Evolutionary conservation across 2,888 invertebrate genomes (phyloP).

Genomic region (Mimumesa dahlbomi): DNA sequence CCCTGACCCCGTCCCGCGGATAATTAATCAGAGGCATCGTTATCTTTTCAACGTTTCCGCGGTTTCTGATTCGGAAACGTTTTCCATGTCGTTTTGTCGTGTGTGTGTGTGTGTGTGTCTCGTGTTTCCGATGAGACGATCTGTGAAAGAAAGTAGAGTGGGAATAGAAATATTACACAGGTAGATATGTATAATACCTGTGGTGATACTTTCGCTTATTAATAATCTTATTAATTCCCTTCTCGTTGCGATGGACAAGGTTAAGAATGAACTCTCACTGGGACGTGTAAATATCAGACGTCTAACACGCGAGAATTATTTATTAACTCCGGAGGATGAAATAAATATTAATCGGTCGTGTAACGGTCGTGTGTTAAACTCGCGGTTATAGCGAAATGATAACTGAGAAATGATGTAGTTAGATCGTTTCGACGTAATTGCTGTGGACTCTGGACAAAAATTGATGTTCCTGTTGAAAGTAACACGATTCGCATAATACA

Average conservation of each 20-base stretch:
- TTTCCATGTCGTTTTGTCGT: too few relatives aligned
- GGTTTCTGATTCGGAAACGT: background rate
- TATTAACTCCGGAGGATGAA: background rate
- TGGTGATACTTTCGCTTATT: conserved; percentile 47
- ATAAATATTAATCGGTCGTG: conserved; percentile 14
- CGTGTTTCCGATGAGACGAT: background rate
- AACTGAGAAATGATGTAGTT: too few relatives aligned
- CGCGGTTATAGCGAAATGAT: too few relatives aligned
- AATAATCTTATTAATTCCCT: conserved; percentile 46
- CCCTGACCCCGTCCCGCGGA: conserved; percentile 38
- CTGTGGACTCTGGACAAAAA: too few relatives aligned
- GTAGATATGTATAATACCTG: background rate
- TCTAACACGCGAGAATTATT: conserved; percentile 18
- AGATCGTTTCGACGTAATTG: too few relatives aligned
- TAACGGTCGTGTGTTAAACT: too few relatives aligned
- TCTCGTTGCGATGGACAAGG: conserved; percentile 18
- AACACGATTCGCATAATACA: too few relatives aligned
- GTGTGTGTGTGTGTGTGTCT: background rate
- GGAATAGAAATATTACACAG: background rate
- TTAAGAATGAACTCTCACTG: conserved; percentile 11
- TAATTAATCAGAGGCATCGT: conserved; percentile 47
- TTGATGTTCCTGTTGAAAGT: too few relatives aligned
- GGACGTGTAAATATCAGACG: conserved; percentile 25
- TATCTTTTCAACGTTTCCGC: conserved; percentile 8
- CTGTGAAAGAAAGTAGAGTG: conserved; percentile 2